A percentile compares a stretch with the other conserved stretches of the same genome.
These are phyloP conservation scores for Corythornis madagascariensis DNA, from an alignment of 2,113 vertebrate genomes.

Conservation along the genomic window DNA sequence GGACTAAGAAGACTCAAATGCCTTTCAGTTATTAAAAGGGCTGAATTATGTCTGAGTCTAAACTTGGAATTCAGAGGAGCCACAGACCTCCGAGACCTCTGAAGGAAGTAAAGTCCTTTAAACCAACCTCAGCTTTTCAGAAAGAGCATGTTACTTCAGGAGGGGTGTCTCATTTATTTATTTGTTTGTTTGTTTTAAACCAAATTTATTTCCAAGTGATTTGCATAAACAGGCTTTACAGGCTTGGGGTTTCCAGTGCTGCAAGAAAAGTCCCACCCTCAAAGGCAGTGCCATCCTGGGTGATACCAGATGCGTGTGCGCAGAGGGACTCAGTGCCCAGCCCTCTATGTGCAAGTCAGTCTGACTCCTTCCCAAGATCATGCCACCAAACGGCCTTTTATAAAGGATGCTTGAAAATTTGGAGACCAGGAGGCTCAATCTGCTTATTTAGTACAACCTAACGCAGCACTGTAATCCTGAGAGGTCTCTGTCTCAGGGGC, in stretches of 20 bases:
- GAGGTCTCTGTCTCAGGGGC: neutral
- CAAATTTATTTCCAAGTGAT: neutral
- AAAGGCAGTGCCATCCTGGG: neutral
- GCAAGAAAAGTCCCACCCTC: neutral
- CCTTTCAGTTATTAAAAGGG: slow-evolving; percentile 54
- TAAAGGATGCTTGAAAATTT: neutral
- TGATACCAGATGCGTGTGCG: neutral
- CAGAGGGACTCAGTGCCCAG: fast-evolving
- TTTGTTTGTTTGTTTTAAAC: neutral
- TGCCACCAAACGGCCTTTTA: neutral
- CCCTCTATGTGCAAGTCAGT: fast-evolving
- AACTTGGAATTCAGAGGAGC: slow-evolving; percentile 18
- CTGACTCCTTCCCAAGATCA: neutral
- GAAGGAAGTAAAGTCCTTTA: neutral
- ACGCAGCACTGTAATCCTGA: neutral
- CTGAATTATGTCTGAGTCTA: neutral
- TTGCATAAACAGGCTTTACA: neutral
- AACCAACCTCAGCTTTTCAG: neutral
- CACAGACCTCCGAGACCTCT: neutral
- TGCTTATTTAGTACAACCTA: neutral
- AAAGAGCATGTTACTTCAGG: fast-evolving
- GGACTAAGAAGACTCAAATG: slow-evolving; percentile 50
- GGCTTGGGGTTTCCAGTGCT: neutral
- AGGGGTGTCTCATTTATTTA: neutral
- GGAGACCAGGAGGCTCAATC: neutral